Evolutionary conservation across 2,888 invertebrate genomes (phyloP).

Genomic region (Gandaritis pyraliata): DNA sequence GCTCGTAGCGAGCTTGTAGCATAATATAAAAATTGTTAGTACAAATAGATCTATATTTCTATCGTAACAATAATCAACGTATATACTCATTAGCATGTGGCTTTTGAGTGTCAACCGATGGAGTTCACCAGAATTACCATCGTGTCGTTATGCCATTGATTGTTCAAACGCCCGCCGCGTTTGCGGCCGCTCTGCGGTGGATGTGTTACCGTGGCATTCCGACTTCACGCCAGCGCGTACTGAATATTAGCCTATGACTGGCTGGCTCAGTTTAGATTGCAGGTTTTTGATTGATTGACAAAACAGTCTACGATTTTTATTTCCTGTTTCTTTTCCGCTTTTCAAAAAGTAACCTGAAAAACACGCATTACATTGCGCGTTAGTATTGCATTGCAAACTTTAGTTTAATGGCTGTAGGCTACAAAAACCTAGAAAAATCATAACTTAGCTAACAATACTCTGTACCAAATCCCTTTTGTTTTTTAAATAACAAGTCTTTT

Average conservation of each 20-base stretch:
- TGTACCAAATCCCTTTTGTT: too few species aligned
- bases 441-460: too few species aligned
- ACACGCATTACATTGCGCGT: too few species aligned
- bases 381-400: too few species aligned
- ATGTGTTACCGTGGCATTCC: conserved; percentile 67
- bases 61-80: conserved; percentile 1
- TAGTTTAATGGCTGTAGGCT: too few species aligned
- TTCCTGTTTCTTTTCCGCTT: too few species aligned
- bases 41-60: neutral
- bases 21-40: neutral
- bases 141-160: conserved; percentile 65
- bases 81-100: conserved; percentile 36
- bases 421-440: too few species aligned
- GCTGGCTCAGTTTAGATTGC: neutral
- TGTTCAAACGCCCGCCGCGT: conserved; percentile 66
- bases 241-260: conserved; percentile 24
- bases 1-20: conserved; percentile 8
- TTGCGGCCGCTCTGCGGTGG: conserved; percentile 68
- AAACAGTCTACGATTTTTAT: too few species aligned
- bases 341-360: too few species aligned
- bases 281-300: too few species aligned
- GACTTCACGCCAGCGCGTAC: conserved; percentile 40
- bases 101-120: conserved; percentile 45
- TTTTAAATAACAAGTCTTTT: too few species aligned
- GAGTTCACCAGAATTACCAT: conserved; percentile 51